Evolutionary conservation across 1,140 invertebrate genomes (phyloP).

Genomic region (Limonius californicus): DNA sequence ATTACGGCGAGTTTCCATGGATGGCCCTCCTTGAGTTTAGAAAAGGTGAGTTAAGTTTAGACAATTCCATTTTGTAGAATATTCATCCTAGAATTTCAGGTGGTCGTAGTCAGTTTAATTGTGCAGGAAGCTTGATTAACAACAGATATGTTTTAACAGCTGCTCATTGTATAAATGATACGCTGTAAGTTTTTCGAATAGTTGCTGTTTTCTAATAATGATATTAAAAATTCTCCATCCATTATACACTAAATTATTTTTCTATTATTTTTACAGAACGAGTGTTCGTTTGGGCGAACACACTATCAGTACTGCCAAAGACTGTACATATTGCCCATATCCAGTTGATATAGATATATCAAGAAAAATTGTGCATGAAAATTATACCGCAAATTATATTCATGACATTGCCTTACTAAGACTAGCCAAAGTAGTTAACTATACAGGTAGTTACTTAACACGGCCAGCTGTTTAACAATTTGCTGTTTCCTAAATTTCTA

Average conservation of each 20-base stretch:
- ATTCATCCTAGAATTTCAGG: not conserved
- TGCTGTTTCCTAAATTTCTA: too few relatives aligned
- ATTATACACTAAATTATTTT: too few relatives aligned
- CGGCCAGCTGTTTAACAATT: too few relatives aligned
- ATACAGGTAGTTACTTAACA: slow-evolving; percentile 55
- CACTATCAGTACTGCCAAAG: slow-evolving; percentile 52
- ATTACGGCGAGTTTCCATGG: slow-evolving; percentile 52
- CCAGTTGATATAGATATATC: too few relatives aligned
- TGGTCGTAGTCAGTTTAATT: slow-evolving; percentile 31
- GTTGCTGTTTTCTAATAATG: not conserved
- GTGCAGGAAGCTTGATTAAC: slow-evolving; percentile 49
- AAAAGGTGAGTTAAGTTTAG: slow-evolving; percentile 41
- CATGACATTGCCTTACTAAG: slow-evolving; percentile 77
- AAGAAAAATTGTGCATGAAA: too few relatives aligned
- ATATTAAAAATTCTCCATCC: not conserved
- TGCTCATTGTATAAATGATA: slow-evolving; percentile 72
- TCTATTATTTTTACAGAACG: not conserved
- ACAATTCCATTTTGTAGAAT: not conserved
- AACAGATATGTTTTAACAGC: slow-evolving; percentile 39
- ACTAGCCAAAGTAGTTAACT: slow-evolving; percentile 56
- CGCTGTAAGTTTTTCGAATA: not conserved
- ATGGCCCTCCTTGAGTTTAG: slow-evolving; percentile 51
- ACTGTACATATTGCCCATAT: not conserved
- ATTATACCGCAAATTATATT: too few relatives aligned
- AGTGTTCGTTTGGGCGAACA: slow-evolving; percentile 61